These are phyloP conservation scores for Trisateles emortualis DNA, from an alignment of 2,888 invertebrate species.

Conservation along the genomic window DNA sequence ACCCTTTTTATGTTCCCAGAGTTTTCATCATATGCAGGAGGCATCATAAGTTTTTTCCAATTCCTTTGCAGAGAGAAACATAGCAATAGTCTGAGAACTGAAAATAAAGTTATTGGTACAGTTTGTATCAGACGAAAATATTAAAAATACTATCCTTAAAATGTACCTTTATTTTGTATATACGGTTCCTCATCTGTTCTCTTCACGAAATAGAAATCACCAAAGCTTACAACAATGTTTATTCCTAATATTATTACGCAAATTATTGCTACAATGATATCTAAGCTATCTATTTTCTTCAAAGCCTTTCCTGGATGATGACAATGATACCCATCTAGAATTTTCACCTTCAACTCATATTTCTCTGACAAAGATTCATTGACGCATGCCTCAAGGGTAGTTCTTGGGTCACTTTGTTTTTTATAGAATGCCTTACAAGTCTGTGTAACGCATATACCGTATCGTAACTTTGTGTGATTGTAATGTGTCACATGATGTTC, in stretches of 20 bases:
- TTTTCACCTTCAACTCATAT: constrained; percentile 29
- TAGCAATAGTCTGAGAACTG: constrained; percentile 33
- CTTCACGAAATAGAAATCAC: neutral
- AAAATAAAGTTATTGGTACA: constrained; percentile 2
- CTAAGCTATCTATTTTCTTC: constrained; percentile 16
- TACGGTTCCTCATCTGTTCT: neutral
- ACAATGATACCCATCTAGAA: constrained; percentile 21
- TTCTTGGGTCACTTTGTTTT: constrained; percentile 19
- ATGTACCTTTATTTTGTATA: constrained; percentile 2
- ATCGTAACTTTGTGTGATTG: constrained; percentile 71
- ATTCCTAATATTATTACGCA: constrained; percentile 11
- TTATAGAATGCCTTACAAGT: constrained; percentile 58
- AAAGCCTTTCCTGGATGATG: constrained; percentile 4
- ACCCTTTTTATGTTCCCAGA: constrained; percentile 33
- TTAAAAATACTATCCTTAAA: neutral
- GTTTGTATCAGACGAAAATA: too few species aligned
- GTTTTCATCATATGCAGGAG: constrained; percentile 19
- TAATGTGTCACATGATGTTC: constrained; percentile 65
- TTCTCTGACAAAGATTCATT: constrained; percentile 28
- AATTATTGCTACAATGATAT: constrained; percentile 10
- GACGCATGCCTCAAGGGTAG: constrained; percentile 32
- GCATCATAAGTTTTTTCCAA: constrained; percentile 46
- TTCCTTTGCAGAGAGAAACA: constrained; percentile 56
- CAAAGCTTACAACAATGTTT: constrained; percentile 24
- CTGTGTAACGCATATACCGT: constrained; percentile 67